Conservation (phyloP, 2,888 invertebrate species). For the Ophonus ardosiacus region DNA sequence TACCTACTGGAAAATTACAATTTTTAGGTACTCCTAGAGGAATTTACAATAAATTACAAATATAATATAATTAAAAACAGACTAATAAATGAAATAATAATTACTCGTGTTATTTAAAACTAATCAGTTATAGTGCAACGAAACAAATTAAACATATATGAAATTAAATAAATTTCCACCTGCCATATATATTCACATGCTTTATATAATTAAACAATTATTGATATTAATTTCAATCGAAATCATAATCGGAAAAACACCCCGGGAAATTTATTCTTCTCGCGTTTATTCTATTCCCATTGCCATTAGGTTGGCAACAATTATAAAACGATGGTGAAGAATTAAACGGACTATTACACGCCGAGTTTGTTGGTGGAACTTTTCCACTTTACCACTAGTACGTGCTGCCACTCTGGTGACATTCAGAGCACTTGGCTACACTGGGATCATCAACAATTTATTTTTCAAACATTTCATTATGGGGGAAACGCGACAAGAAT, state of each 20-base stretch:
- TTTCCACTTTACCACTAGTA: conserved; percentile 16
- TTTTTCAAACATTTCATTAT: background rate
- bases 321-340: conserved; percentile 21
- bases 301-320: conserved; percentile 24
- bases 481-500: background rate
- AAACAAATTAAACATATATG: conserved; percentile 26
- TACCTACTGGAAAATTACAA: background rate
- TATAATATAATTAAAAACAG: conserved; percentile 35
- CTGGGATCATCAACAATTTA: background rate
- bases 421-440: background rate
- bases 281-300: conserved; percentile 15
- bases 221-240: conserved; percentile 33
- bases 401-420: background rate
- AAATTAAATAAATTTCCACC: conserved; percentile 21
- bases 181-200: background rate
- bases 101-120: conserved; percentile 27
- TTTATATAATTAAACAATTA: conserved; percentile 30
- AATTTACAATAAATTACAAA: conserved; percentile 10
- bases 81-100: conserved; percentile 25
- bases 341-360: conserved; percentile 29
- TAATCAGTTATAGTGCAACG: conserved; percentile 11
- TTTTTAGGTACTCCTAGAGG: background rate
- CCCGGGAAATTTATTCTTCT: background rate
- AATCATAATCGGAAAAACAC: conserved; percentile 33
- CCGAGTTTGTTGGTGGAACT: conserved; percentile 23